Conservation (phyloP, 2,888 invertebrate species). For the Ormyrus thymus region DNA sequence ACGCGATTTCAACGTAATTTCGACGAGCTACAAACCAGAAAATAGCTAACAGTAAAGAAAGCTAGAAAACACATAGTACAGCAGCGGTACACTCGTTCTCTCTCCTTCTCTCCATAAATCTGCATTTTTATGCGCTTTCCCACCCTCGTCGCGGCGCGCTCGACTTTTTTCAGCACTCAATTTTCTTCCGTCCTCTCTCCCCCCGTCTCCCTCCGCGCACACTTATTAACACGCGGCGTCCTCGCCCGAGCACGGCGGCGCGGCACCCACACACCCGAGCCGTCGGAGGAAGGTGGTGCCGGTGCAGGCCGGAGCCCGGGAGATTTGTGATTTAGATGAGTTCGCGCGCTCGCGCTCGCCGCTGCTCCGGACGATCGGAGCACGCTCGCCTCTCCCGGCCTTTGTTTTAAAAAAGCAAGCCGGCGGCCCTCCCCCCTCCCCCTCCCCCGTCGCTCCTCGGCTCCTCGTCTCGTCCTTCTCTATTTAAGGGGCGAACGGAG, state of each 20-base stretch:
- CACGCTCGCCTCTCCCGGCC: conserved; percentile 56
- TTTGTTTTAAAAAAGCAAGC: conserved; percentile 64
- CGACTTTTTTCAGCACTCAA: no score
- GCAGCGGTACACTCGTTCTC: no score
- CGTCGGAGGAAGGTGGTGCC: conserved; percentile 67
- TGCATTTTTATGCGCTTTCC: no score
- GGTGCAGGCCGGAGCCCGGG: conserved; percentile 38
- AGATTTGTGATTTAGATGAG: conserved; percentile 75
- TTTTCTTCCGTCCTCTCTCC: background rate
- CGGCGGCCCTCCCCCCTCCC: background rate
- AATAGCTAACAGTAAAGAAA: no score
- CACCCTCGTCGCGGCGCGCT: no score
- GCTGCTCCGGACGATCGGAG: conserved; percentile 30
- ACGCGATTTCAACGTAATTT: no score
- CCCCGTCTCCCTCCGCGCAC: conserved; percentile 14
- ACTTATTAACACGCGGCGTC: conserved; percentile 63
- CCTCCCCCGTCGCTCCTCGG: background rate
- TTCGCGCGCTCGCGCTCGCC: conserved; percentile 35
- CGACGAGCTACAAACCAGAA: no score
- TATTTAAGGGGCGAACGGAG: conserved; percentile 28
- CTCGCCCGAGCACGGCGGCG: background rate
- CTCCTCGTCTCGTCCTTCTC: conserved; percentile 29
- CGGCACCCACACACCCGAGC: background rate
- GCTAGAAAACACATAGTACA: no score
- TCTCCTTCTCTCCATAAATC: no score